Evolutionary conservation across 2,797 vertebrate species (phyloP).

Genomic region (Staurois parvus): DNA sequence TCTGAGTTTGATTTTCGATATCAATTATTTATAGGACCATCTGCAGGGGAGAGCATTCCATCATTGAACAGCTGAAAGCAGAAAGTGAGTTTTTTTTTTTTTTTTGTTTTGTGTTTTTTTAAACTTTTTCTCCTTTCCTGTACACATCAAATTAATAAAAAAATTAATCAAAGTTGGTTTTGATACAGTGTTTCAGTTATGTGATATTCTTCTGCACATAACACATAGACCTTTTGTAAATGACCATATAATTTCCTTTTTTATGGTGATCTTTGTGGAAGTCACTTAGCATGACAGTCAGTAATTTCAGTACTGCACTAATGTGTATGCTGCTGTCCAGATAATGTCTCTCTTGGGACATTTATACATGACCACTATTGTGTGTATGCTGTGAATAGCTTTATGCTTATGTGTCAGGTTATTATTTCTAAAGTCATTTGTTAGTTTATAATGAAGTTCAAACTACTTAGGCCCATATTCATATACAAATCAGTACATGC

Average conservation of each 20-base stretch:
- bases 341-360: no score
- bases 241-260: neutral
- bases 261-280: no score
- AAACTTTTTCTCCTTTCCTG: neutral
- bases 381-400: no score
- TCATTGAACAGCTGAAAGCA: conserved; percentile 88
- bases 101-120: neutral
- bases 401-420: no score
- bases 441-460: no score
- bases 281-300: no score
- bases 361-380: no score
- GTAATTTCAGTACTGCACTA: neutral
- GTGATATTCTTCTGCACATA: neutral
- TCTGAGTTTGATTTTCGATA: neutral
- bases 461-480: no score
- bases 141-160: neutral
- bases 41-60: conserved; percentile 93
- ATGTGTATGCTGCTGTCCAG: neutral
- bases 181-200: neutral
- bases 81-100: conserved; percentile 82
- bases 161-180: neutral
- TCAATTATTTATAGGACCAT: conserved; percentile 85
- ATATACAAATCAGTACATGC: no score
- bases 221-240: neutral
- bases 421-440: no score